A percentile compares a stretch with the other conserved stretches of the same genome.
These are phyloP conservation scores for Diabrotica virgifera DNA, from an alignment of 1,140 invertebrate species.

Conservation along the genomic window DNA sequence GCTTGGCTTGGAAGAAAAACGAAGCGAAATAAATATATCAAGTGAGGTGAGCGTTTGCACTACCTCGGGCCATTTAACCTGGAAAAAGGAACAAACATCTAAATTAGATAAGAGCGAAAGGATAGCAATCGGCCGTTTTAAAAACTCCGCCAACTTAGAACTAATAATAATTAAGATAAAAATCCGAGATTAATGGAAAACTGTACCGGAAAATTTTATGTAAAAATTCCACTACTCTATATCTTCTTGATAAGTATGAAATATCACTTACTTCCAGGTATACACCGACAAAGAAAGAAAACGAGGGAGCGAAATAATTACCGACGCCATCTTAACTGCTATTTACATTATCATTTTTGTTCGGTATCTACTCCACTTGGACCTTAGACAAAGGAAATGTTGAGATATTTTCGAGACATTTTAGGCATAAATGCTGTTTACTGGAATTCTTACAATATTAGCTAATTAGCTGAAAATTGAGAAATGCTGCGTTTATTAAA, in stretches of 20 bases:
- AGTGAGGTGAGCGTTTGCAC: neutral
- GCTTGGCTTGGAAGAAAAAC: neutral
- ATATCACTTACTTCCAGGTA: slow-evolving; percentile 45
- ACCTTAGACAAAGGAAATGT: no score
- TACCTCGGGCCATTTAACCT: neutral
- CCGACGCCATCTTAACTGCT: slow-evolving; percentile 9
- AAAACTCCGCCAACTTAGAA: slow-evolving; percentile 47
- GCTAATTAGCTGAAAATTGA: no score
- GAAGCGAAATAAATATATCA: neutral
- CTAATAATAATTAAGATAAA: slow-evolving; percentile 50
- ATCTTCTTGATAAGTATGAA: slow-evolving; percentile 48
- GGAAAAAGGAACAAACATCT: neutral
- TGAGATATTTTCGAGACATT: no score
- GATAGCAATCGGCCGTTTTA: slow-evolving; percentile 31
- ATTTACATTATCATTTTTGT: neutral
- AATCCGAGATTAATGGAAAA: slow-evolving; percentile 48
- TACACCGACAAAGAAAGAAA: slow-evolving; percentile 29
- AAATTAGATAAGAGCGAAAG: neutral
- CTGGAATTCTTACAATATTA: no score
- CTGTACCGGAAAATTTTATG: slow-evolving; percentile 49
- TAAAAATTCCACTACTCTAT: slow-evolving; percentile 49
- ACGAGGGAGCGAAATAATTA: slow-evolving; percentile 39
- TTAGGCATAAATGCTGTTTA: no score
- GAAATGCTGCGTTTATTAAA: no score
- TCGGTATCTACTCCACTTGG: no score